A percentile compares a stretch with the other conserved stretches of the same genome.
Evolutionary conservation across 1,140 invertebrate genomes (phyloP).

Genomic region (Brachionus sp.): DNA sequence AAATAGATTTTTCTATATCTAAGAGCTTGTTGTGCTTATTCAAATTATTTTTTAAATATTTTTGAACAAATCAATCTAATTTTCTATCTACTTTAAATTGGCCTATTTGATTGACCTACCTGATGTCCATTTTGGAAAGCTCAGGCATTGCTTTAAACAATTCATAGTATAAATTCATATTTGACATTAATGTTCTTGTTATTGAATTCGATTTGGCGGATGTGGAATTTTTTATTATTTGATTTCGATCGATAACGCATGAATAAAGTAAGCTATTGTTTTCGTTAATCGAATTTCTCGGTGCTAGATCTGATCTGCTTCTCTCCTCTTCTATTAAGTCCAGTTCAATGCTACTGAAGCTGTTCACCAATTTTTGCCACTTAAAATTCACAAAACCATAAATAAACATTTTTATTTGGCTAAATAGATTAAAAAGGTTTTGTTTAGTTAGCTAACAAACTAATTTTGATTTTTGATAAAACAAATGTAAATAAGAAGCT

Average conservation of each 20-base stretch:
- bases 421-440: background rate
- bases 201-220: background rate
- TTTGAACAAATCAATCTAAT: too few species aligned
- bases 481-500: background rate
- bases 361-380: constrained; percentile 21
- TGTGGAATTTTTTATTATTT: background rate
- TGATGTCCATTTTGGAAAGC: constrained; percentile 21
- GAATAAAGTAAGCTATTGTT: constrained; percentile 10
- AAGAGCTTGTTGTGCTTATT: too few species aligned
- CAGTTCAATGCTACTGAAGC: constrained; percentile 20
- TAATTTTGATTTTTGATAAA: constrained; percentile 11
- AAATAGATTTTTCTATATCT: too few species aligned
- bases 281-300: background rate
- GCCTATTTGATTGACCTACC: background rate
- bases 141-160: constrained; percentile 31
- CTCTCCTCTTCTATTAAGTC: background rate
- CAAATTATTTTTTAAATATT: too few species aligned
- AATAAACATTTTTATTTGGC: background rate
- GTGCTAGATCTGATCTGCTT: too few species aligned
- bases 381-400: background rate
- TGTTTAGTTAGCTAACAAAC: constrained; percentile 10
- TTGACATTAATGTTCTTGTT: background rate
- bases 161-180: constrained; percentile 7
- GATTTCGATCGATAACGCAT: constrained; percentile 42
- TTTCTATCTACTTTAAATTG: background rate